Conservation (phyloP, 2,113 vertebrate species). For the Notarius quadriscutis region DNA sequence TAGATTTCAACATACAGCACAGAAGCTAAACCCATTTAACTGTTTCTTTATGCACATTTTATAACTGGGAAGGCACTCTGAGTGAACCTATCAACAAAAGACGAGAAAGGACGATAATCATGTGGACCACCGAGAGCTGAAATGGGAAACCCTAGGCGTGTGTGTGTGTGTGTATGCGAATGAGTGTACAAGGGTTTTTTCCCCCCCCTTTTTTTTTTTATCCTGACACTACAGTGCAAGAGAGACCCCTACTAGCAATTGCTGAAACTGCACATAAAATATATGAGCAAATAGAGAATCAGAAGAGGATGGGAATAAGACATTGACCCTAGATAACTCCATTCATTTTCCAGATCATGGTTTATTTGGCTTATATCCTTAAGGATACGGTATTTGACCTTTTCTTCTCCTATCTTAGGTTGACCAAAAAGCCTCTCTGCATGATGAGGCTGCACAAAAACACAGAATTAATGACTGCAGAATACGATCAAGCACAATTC, state of each 20-base stretch:
- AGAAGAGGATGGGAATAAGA: neutral
- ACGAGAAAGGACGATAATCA: constrained; percentile 15
- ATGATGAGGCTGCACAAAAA: neutral
- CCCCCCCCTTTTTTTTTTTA: neutral
- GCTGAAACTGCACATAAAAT: constrained; percentile 20
- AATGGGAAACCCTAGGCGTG: constrained; percentile 7
- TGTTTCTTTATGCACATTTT: neutral
- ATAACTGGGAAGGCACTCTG: neutral
- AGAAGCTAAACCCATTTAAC: neutral
- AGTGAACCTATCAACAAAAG: neutral
- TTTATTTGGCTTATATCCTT: neutral
- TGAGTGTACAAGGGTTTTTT: neutral
- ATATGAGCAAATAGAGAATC: neutral
- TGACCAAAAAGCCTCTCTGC: neutral
- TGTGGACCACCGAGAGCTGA: neutral
- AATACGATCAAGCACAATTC: neutral
- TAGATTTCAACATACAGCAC: neutral
- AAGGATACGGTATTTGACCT: neutral
- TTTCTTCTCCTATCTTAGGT: neutral
- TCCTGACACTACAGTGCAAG: constrained; percentile 31
- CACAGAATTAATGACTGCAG: neutral
- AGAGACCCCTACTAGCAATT: constrained; percentile 40
- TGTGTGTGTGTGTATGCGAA: neutral
- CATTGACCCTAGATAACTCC: neutral
- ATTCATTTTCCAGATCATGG: neutral